phyloP scores from a whole-genome alignment of 2,113 vertebrate species.

The Festucalex cinctus region DNA sequence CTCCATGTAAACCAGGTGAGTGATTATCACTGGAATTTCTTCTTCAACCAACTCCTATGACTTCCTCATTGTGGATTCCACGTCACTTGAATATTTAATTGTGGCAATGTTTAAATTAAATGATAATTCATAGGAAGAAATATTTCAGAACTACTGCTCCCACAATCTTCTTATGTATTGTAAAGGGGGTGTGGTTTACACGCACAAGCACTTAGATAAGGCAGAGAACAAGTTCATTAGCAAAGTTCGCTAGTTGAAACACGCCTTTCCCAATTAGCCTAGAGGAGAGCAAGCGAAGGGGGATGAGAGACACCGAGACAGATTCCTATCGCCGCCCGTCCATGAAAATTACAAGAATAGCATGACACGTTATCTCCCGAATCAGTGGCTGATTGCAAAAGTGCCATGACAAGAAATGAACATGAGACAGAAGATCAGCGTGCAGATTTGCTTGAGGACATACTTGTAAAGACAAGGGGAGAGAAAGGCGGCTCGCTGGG shows the following conservation, averaged over 20 bases:
- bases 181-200: constrained; percentile 64
- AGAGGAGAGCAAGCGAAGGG: constrained; percentile 59
- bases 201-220: constrained; percentile 65
- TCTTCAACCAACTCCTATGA: background rate
- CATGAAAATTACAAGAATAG: constrained; percentile 70
- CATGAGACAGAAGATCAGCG: constrained; percentile 63
- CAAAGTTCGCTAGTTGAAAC: constrained; percentile 68
- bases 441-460: constrained; percentile 73
- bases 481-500: constrained; percentile 62
- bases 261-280: constrained; percentile 70
- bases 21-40: background rate
- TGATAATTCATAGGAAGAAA: constrained; percentile 8
- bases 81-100: background rate
- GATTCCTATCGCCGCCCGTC: constrained; percentile 68
- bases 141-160: constrained; percentile 28
- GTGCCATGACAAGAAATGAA: constrained; percentile 70
- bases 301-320: constrained; percentile 56
- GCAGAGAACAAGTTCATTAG: constrained; percentile 75
- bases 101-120: background rate
- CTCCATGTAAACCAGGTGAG: too few relatives aligned
- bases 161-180: constrained; percentile 52
- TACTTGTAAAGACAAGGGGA: constrained; percentile 54
- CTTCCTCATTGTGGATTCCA: background rate
- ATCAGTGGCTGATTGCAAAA: constrained; percentile 70
- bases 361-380: constrained; percentile 65